Percentiles rank a stretch among this genome's conserved stretches.
Evolutionary conservation across 2,888 invertebrate species (phyloP).

Genomic region (Allygus modestus): DNA sequence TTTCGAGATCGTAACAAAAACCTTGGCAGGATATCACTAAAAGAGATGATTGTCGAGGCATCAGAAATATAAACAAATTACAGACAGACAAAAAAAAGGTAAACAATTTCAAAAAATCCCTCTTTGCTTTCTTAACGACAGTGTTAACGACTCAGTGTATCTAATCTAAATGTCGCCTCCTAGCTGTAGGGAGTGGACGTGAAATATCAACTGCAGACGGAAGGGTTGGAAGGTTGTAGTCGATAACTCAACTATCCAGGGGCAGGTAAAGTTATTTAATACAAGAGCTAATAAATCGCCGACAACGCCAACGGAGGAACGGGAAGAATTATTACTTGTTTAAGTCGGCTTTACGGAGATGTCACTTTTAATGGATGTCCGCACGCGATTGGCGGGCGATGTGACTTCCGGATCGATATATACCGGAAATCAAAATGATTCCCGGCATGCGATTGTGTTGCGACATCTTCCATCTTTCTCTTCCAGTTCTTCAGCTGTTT

Average conservation of each 20-base stretch:
- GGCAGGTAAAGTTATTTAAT: conserved; percentile 54
- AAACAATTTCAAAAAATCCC: too few species aligned
- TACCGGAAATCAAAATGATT: conserved; percentile 25
- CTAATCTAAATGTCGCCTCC: too few species aligned
- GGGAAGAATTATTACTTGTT: conserved; percentile 56
- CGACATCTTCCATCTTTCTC: conserved; percentile 26
- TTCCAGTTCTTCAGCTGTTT: background rate
- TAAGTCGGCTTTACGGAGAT: conserved; percentile 44
- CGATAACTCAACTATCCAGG: background rate
- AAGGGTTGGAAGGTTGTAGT: background rate
- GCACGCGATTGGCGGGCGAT: conserved; percentile 33
- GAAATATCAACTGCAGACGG: background rate
- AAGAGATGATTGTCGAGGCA: too few species aligned
- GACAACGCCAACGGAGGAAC: conserved; percentile 13
- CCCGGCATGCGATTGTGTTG: conserved; percentile 22
- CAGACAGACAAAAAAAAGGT: too few species aligned
- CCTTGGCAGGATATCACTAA: too few species aligned
- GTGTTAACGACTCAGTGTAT: too few species aligned
- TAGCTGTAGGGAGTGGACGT: too few species aligned
- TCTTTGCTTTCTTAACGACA: too few species aligned
- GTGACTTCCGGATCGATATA: conserved; percentile 24
- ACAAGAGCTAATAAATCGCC: conserved; percentile 33
- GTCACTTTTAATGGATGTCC: conserved; percentile 13
- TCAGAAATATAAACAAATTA: too few species aligned
- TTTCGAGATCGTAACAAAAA: too few species aligned